Evolutionary conservation across 2,113 vertebrate species (phyloP), one percentile per base, ranked within the genome.

Genomic region (Tychaedon coryphoeus): DNA sequence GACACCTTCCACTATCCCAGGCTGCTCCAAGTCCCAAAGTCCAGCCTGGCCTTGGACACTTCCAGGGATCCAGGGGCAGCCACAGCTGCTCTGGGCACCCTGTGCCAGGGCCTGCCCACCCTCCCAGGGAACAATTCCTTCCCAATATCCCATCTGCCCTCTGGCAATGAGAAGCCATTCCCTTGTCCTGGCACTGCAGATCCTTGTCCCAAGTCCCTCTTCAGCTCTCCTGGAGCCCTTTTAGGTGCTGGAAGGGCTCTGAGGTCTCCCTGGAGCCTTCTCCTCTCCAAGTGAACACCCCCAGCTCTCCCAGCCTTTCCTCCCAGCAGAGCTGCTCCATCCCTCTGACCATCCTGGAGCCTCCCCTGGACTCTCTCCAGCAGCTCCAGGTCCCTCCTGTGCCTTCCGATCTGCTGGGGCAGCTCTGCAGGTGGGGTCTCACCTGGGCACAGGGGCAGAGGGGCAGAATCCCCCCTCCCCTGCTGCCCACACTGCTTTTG

Each of bases 231-330:
- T 36, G 16, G 0, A 9, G 12, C 45, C 1, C 10, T 29, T 61
- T 82, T 0, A 51, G 45, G 15, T 9, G 0, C 34, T 38, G 48
- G 0, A 9, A 36, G 47, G 45, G 42, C 42, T 47, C 33, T 29
- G 4, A 6, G 11, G 2, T 75, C 26, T 8, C 42, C 26, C 26
- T 22, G 16, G 17, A 38, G 20, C 26, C 36, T 43, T 36, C 14
- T 33, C n/a, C 2, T 47, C 14, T n/a, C 40, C 57, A 38, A 69
- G 28, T 64, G 69, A 28, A 2, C 58, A 84, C 0, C 1, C 26
- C 40, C 67, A 72, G 10, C 47, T 73, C 4, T 73, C 14, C 47
- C 80, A 83, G 67, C 67, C 67, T 72, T 36, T 31, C 26, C 47
- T 45, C 47, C 38, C 57, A 73, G 80, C n/a, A 73, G 48, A 73